Evolutionary conservation across 2,888 invertebrate genomes (phyloP).

Genomic region (Drosophila monieri): DNA sequence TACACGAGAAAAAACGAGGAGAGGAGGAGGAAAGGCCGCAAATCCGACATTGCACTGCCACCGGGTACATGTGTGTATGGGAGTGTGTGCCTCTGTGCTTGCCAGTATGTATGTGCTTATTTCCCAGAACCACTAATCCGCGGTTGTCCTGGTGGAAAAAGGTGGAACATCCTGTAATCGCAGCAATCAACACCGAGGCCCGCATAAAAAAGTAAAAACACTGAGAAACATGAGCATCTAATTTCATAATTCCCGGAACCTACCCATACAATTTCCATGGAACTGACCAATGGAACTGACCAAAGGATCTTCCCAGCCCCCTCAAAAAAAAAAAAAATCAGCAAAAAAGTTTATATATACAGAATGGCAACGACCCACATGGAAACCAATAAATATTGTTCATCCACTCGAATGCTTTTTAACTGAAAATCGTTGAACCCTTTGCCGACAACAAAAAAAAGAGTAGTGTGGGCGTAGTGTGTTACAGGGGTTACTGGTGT

Average conservation of each 20-base stretch:
- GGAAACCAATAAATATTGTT: constrained; percentile 81
- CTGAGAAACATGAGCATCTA: constrained; percentile 1
- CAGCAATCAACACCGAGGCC: constrained; percentile 21
- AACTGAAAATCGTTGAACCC: constrained; percentile 75
- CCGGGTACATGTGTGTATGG: constrained; percentile 15
- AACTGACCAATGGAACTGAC: background rate
- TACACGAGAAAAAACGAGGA: constrained; percentile 34
- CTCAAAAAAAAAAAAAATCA: background rate
- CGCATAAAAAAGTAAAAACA: background rate
- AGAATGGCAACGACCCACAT: constrained; percentile 48
- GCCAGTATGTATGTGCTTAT: constrained; percentile 22
- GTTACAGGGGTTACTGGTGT: background rate
- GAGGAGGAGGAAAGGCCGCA: constrained; percentile 52
- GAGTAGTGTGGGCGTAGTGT: background rate
- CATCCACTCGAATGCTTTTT: constrained; percentile 80
- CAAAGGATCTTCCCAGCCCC: background rate
- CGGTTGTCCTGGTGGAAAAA: constrained; percentile 9
- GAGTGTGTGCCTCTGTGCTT: background rate
- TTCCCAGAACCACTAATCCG: constrained; percentile 38
- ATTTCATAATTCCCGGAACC: constrained; percentile 6
- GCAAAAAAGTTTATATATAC: background rate
- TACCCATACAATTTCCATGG: background rate
- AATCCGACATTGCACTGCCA: constrained; percentile 69
- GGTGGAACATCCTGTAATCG: constrained; percentile 27
- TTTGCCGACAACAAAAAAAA: constrained; percentile 43